Evolutionary conservation across 2,113 vertebrate genomes (phyloP), one percentile per base, ranked within the genome.

Genomic region (Setophaga coronata): DNA sequence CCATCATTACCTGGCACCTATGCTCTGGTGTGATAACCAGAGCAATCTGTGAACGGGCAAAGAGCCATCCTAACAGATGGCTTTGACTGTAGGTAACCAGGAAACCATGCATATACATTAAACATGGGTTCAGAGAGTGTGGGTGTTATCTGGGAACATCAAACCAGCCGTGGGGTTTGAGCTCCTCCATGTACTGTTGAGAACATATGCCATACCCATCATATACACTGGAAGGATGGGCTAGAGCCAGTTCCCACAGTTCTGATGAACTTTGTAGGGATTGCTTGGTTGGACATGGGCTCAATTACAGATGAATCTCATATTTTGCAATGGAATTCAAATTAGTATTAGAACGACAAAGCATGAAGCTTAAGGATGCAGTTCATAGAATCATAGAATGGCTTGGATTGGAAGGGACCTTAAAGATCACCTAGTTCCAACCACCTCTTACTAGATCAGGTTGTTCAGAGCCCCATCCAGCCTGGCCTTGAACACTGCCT

Each of bases 61-160:
- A 89, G 93, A 92, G 90, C 96, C 96, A 96, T 95, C 20, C 13
- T 62, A 88, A 67, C 98, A 98, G 96, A 97, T 96, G 97, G 91
- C 86, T 86, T 84, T 93, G 93, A 89, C 76, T 94, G 84, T 94
- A 82, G 64, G 40, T 91, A 96, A 90, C 91, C 71, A 90, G 77
- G 87, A 96, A 93, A 96, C 90, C 62, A 43, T 66, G 72, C 67
- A 57, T 93, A 87, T 96, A 96, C 67, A 92, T 96, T 96, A 91
- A 96, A 67, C 82, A 67, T 77, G 73, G 33, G 12, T 86, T 89
- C 71, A 66, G 77, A 77, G 67, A 94, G 33, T 20, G 31, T 64
- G 28, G 50, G 56, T 77, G 73, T 95, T 91, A 70, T 43, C 94
- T 85, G 80, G 77, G 82, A 97, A 86, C 31, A 95, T 93, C 43